Evolutionary conservation across 2,113 vertebrate species (phyloP), one percentile per base, ranked within the genome.

Genomic region (Symphodus melops): DNA sequence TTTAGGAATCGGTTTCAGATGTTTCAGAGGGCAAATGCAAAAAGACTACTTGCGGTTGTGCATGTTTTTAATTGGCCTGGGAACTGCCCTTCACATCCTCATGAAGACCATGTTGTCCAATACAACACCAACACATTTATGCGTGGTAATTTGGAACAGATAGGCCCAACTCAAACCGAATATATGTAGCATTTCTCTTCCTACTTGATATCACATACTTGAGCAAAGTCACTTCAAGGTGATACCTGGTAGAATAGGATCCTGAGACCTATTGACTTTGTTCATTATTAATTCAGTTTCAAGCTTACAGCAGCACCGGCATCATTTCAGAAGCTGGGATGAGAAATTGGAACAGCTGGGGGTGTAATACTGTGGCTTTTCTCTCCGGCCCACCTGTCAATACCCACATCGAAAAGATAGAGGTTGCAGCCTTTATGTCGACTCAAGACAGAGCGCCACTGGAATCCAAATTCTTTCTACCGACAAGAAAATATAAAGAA

Each of bases 281-380:
- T 92, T 92, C 91, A 94, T 94, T 93, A 92, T 91, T 93, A 93
- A 95, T 95, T 94, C 92, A 93, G 92, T 88, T 91, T 89, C 85
- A 75, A 86, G 90, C 90, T 92, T 84, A 86, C 88, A 86, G 91
- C 86, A 85, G 88, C 77, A 13, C 73, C 86, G 61, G 82, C 90
- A 89, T 93, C 77, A 93, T 92, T 91, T 92, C 86, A 92, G 86
- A 89, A 59, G 86, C 86, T 78, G 81, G 85, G 81, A 92, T 88
- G 88, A 92, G 93, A 92, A 88, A 91, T 89, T 89, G 86, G 88
- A 93, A 83, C 89, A 86, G 89, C 90, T 88, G 87, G 89, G 88
- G 88, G 84, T 90, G 79, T 88, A 93, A 93, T 90, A 85, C 79
- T 78, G 67, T 83, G 86, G 77, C 80, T 89, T 89, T 80, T 81